These are phyloP conservation scores for Plagiodera versicolora DNA, from an alignment of 2,888 invertebrate genomes.

Conservation along the genomic window DNA sequence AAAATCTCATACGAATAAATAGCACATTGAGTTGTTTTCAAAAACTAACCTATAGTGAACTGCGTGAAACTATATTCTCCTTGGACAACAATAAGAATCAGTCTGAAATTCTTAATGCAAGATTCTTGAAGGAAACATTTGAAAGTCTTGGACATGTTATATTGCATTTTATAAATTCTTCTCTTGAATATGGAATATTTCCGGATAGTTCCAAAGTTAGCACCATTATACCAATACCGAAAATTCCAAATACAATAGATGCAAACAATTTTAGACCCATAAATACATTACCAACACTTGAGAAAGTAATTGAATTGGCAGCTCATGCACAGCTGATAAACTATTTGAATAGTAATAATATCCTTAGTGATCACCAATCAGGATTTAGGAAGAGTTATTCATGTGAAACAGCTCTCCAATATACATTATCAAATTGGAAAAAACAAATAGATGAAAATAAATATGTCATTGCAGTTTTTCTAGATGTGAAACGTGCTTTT, in stretches of 20 bases:
- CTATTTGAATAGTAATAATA: no score
- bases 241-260: no score
- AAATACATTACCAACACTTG: no score
- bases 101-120: no score
- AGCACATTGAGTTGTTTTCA: no score
- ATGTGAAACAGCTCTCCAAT: constrained; percentile 2
- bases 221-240: background rate
- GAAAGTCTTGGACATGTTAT: background rate
- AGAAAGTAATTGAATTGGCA: background rate
- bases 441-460: background rate
- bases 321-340: background rate
- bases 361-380: no score
- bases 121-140: no score
- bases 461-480: background rate
- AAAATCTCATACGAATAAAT: no score
- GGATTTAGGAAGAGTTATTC: background rate
- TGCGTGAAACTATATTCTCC: no score
- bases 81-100: no score
- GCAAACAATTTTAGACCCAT: no score
- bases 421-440: background rate
- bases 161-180: background rate
- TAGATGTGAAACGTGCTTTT: background rate
- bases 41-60: no score
- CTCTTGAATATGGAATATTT: background rate
- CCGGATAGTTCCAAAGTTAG: background rate